Evolutionary conservation across 2,113 vertebrate genomes (phyloP).

Genomic region (Brachionichthys hirsutus): DNA sequence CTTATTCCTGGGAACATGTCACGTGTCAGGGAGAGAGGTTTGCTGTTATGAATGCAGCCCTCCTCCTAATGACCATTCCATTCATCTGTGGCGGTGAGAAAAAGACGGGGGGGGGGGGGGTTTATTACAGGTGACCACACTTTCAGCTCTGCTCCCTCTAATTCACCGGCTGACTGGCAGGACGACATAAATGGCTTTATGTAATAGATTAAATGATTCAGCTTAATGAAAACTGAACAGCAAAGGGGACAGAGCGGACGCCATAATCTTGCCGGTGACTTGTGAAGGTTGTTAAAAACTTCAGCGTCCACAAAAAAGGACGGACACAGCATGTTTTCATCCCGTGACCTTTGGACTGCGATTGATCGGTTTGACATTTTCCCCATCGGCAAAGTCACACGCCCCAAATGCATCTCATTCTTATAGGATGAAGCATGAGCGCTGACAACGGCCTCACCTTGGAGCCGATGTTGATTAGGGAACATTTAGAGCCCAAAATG

Average conservation of each 20-base stretch:
- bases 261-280: slow-evolving; percentile 19
- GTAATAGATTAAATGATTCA: slow-evolving; percentile 37
- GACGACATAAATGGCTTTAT: slow-evolving; percentile 35
- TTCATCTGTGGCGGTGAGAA: slow-evolving; percentile 45
- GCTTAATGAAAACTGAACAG: slow-evolving; percentile 42
- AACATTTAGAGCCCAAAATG: slow-evolving; percentile 33
- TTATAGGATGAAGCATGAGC: slow-evolving; percentile 40
- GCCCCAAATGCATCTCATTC: slow-evolving; percentile 3
- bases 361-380: slow-evolving; percentile 47
- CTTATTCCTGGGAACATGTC: slow-evolving; percentile 7
- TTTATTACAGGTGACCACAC: slow-evolving; percentile 56
- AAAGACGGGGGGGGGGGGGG: slow-evolving; percentile 29
- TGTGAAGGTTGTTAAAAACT: slow-evolving; percentile 48
- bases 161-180: slow-evolving; percentile 24
- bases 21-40: neutral
- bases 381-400: slow-evolving; percentile 23
- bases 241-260: neutral
- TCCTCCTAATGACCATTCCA: slow-evolving; percentile 40
- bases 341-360: slow-evolving; percentile 37
- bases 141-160: slow-evolving; percentile 33
- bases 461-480: slow-evolving; percentile 37
- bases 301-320: slow-evolving; percentile 6
- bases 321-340: slow-evolving; percentile 11
- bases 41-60: slow-evolving; percentile 12
- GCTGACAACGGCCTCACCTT: slow-evolving; percentile 46